phyloP scores from a whole-genome alignment of 1,140 invertebrate species.

The Micrasema minimum region DNA sequence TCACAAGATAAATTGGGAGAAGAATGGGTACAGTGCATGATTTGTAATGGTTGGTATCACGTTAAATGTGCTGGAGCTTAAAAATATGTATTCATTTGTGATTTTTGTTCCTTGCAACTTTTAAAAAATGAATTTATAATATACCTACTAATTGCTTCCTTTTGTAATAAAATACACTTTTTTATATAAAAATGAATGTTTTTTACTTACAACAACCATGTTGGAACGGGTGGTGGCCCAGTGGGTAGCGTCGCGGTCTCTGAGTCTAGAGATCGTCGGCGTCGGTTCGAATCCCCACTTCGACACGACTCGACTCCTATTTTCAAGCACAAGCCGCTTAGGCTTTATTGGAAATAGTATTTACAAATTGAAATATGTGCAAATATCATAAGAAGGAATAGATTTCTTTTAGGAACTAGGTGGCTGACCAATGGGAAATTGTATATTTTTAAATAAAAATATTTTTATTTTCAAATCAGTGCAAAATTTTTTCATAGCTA shows the following conservation, averaged over 20 bases:
- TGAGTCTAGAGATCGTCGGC: too few relatives aligned
- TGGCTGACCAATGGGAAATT: constrained; percentile 10
- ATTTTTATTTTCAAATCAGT: not conserved
- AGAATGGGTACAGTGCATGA: constrained; percentile 12
- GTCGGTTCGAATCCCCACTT: too few relatives aligned
- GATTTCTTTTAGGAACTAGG: not conserved
- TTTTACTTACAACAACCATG: constrained; percentile 5
- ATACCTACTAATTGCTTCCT: not conserved
- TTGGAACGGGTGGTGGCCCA: not conserved
- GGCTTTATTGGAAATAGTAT: too few relatives aligned
- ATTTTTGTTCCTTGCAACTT: constrained; percentile 10
- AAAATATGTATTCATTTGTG: constrained; percentile 7
- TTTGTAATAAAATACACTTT: constrained; percentile 15
- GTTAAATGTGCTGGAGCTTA: constrained; percentile 6
- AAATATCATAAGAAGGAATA: not conserved
- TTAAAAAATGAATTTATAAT: constrained; percentile 6
- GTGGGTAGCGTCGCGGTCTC: not conserved
- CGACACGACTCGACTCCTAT: too few relatives aligned
- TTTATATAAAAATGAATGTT: constrained; percentile 5
- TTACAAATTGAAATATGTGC: too few relatives aligned
- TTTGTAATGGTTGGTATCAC: constrained; percentile 11
- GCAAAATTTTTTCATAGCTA: not conserved
- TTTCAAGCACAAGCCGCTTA: too few relatives aligned
- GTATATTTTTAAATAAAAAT: constrained; percentile 3
- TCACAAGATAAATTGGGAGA: constrained; percentile 13